Evolutionary conservation across 2,113 vertebrate species (phyloP).

Genomic region (Gulo gulo): DNA sequence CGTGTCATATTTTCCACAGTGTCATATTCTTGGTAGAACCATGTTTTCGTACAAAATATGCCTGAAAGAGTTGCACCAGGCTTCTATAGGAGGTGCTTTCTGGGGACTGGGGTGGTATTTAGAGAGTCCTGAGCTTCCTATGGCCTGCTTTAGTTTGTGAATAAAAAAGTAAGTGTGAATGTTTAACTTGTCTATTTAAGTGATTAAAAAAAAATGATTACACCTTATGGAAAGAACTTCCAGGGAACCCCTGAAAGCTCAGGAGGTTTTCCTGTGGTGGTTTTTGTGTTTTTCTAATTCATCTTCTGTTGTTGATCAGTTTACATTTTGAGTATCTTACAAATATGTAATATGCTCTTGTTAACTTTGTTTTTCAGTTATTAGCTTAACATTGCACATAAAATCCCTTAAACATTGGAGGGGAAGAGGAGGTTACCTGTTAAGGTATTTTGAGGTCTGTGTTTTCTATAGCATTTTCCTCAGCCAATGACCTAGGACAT

Average conservation of each 20-base stretch:
- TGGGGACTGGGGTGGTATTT: neutral
- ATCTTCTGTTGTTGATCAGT: neutral
- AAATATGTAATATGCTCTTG: neutral
- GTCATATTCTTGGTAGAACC: conserved; percentile 9
- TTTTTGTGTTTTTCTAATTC: neutral
- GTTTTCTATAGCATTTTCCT: neutral
- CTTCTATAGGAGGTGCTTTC: neutral
- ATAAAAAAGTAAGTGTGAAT: neutral
- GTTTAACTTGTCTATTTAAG: neutral
- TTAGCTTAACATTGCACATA: neutral
- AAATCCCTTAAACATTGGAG: neutral
- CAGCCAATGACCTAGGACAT: neutral
- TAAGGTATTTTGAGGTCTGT: neutral
- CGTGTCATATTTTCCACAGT: neutral
- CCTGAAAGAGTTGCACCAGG: neutral
- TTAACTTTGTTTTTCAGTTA: neutral
- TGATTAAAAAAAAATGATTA: neutral
- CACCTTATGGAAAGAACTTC: neutral
- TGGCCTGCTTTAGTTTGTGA: neutral
- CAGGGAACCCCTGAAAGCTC: neutral
- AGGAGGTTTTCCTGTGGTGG: neutral
- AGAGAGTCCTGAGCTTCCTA: neutral
- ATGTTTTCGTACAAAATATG: neutral
- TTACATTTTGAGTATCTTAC: neutral
- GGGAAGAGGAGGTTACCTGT: neutral